phyloP scores from a whole-genome alignment of 1,140 invertebrate genomes.

The Brachionus manjavacas region DNA sequence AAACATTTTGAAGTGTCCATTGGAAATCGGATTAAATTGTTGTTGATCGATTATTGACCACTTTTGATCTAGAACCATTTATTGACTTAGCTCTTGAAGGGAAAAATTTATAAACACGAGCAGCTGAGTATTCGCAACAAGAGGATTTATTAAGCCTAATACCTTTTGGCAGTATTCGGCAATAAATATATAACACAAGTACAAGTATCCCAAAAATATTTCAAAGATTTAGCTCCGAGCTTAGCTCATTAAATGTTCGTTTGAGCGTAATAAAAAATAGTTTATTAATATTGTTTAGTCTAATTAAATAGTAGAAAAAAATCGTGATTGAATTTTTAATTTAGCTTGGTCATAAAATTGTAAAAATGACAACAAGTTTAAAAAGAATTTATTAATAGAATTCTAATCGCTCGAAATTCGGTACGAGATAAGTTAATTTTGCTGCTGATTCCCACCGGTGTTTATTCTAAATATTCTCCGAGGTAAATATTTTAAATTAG shows the following conservation, averaged over 20 bases:
- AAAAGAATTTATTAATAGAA: not conserved
- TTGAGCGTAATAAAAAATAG: slow-evolving; percentile 4
- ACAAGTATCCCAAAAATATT: slow-evolving; percentile 6
- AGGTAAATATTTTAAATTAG: not conserved
- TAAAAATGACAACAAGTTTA: not conserved
- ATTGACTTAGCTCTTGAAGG: not conserved
- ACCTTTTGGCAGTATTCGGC: not conserved
- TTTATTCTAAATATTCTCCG: not conserved
- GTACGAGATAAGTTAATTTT: not conserved
- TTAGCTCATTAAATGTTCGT: not conserved
- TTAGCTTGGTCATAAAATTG: slow-evolving; percentile 17
- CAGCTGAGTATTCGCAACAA: not conserved
- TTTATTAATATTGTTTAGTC: slow-evolving; percentile 21
- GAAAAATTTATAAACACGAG: not conserved
- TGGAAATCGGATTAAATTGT: not conserved
- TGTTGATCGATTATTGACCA: not conserved
- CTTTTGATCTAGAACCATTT: not conserved
- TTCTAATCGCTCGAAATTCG: not conserved
- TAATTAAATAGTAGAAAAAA: not conserved
- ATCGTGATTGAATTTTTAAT: not conserved
- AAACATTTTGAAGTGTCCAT: not conserved
- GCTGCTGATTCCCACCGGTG: not conserved
- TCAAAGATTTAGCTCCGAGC: not conserved
- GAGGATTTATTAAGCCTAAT: slow-evolving; percentile 5
- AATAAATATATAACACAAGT: slow-evolving; percentile 16